phyloP scores from a whole-genome alignment of 2,113 vertebrate genomes.

The Lophura nycthemera region DNA sequence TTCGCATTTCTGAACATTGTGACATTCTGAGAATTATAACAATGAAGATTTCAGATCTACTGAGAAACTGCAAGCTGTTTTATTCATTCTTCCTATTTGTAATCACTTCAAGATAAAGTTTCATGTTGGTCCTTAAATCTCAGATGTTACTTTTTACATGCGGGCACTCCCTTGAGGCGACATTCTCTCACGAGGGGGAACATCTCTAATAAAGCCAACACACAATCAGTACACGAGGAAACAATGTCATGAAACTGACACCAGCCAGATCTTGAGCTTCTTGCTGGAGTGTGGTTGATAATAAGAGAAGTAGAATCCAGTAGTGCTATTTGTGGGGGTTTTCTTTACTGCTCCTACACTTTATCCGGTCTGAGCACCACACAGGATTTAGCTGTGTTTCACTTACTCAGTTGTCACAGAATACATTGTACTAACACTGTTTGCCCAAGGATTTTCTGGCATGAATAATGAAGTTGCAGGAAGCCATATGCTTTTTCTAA shows the following conservation, averaged over 20 bases:
- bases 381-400: neutral
- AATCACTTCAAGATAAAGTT: neutral
- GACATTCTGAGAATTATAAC: neutral
- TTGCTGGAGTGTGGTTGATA: neutral
- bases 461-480: conserved; percentile 10
- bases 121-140: neutral
- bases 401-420: neutral
- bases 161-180: neutral
- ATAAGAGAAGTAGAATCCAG: neutral
- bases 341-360: neutral
- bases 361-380: neutral
- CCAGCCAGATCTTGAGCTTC: neutral
- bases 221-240: fast-evolving
- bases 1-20: neutral
- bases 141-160: fast-evolving
- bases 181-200: neutral
- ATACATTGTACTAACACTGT: neutral
- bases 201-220: neutral
- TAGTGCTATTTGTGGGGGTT: fast-evolving
- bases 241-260: neutral
- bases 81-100: neutral
- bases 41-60: neutral
- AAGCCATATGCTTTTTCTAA: conserved; percentile 16
- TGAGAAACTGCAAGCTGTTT: neutral
- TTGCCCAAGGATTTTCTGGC: neutral